Evolutionary conservation across 1,140 invertebrate species (phyloP), one percentile per base, ranked within the genome.

Genomic region (Drosophila repleta): DNA sequence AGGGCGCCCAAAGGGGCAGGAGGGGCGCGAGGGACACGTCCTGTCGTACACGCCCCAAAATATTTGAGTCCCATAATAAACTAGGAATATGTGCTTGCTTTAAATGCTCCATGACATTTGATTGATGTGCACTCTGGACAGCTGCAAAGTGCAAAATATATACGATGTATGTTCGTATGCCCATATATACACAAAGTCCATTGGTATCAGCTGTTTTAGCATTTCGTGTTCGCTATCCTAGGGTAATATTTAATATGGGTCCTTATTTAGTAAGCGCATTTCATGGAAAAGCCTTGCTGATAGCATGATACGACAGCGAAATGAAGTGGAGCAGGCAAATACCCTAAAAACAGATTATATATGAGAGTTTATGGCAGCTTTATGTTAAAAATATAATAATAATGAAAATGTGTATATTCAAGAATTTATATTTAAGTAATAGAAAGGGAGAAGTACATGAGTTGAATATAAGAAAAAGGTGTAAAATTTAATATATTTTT

Each of bases 51-150:
- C 80, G 80, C 80, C 80, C 69, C 65, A 51, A 61, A 71, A 74
- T 52, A 60, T 69, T 69, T 17, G 35, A 37, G 57, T 53, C 58
- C 48, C 43, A 72, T 67, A 69, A 53, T 66, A 60, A 72, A 24
- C 53, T 48, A 49, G 62, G 55, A 52, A 63, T 46, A 66, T 66
- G 49, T 56, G 46, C 72, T 74, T 68, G 76, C 79, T 74, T 84
- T 67, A 76, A 84, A 79, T 78, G 66, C 62, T 58, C 61, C 76
- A 53, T 79, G 76, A 76, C 81, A 80, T 84, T 84, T 84, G 81
- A 84, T 84, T 84, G 81, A 84, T 84, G 76, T 84, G 51, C 53
- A 21, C 63, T 45, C 64, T 46, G 78, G 76, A 85, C 81, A 80
- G 81, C 81, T 79, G 76, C 61, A 76, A 84, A 85, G 66, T 77